These are phyloP conservation scores for Cephus rjabovi DNA, from an alignment of 2,888 invertebrate species.

Conservation along the genomic window DNA sequence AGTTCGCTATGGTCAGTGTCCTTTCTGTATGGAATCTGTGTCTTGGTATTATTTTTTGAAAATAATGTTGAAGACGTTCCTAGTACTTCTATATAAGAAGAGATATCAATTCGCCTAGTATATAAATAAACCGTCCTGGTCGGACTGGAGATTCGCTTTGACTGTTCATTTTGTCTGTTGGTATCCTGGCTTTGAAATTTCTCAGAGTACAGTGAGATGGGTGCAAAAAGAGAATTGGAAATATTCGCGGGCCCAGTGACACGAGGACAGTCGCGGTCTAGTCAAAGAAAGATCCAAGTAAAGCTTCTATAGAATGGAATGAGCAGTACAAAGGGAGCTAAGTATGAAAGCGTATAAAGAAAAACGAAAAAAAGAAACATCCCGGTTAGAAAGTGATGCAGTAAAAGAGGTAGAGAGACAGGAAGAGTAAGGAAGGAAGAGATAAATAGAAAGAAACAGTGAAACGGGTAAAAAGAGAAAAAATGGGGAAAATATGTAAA, in stretches of 20 bases:
- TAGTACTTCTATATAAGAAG: not conserved
- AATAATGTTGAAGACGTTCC: not conserved
- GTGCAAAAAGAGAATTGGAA: not conserved
- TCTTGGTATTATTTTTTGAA: not conserved
- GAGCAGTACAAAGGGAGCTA: not conserved
- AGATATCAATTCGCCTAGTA: not conserved
- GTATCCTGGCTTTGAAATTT: not conserved
- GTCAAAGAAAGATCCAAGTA: not conserved
- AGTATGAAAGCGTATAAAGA: not conserved
- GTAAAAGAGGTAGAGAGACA: slow-evolving; percentile 21
- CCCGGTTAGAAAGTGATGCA: not conserved
- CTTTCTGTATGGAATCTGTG: not conserved
- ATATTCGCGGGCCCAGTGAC: not conserved
- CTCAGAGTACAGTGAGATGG: not conserved
- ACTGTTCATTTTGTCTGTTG: not conserved
- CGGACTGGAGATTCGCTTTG: not conserved
- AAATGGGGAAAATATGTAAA: slow-evolving; percentile 11
- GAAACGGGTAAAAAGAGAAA: not conserved
- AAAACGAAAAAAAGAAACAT: not conserved
- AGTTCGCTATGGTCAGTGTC: slow-evolving; percentile 86
- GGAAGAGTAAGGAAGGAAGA: slow-evolving; percentile 8
- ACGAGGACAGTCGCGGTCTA: not conserved
- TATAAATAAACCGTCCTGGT: not conserved
- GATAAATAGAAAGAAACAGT: slow-evolving; percentile 14
- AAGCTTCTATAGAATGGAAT: not conserved